Percentiles rank a stretch among this genome's conserved stretches.
Evolutionary conservation across 2,888 invertebrate species (phyloP).

Genomic region (Silvanus unidentatus): DNA sequence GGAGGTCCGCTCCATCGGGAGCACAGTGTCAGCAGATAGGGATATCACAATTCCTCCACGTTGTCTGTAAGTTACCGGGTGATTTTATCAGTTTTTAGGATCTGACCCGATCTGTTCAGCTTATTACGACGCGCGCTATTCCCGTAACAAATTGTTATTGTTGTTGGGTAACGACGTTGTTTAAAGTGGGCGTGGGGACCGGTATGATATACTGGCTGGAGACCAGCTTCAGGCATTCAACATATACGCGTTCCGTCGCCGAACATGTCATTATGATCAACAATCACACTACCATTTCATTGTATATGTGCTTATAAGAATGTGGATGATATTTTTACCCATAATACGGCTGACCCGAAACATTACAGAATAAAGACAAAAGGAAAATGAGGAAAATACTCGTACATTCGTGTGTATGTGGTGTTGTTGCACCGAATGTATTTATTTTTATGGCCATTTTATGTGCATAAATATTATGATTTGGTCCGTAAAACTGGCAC

Average conservation of each 20-base stretch:
- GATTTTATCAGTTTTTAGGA: constrained; percentile 24
- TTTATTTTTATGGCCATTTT: no score
- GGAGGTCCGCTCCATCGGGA: neutral
- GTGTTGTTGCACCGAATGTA: no score
- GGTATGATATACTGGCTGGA: constrained; percentile 41
- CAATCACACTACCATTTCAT: constrained; percentile 34
- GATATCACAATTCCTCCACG: constrained; percentile 19
- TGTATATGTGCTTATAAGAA: constrained; percentile 7
- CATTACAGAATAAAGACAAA: no score
- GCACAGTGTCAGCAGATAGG: constrained; percentile 7
- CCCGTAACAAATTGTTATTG: constrained; percentile 48
- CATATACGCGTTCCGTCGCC: constrained; percentile 34
- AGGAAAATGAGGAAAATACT: no score
- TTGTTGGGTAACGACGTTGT: constrained; percentile 47
- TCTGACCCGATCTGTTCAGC: constrained; percentile 41
- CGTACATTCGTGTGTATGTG: no score
- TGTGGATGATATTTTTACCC: neutral
- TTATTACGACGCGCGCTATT: constrained; percentile 42
- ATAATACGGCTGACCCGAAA: no score
- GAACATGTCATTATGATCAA: constrained; percentile 41
- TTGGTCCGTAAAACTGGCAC: no score
- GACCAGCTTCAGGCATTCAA: constrained; percentile 37
- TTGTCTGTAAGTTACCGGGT: constrained; percentile 16
- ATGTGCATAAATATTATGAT: no score
- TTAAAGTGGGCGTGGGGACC: constrained; percentile 43